Percentiles rank a stretch among this genome's conserved stretches.
Evolutionary conservation across 2,797 vertebrate species (phyloP).

Genomic region (Rhabdophis nuchalis): DNA sequence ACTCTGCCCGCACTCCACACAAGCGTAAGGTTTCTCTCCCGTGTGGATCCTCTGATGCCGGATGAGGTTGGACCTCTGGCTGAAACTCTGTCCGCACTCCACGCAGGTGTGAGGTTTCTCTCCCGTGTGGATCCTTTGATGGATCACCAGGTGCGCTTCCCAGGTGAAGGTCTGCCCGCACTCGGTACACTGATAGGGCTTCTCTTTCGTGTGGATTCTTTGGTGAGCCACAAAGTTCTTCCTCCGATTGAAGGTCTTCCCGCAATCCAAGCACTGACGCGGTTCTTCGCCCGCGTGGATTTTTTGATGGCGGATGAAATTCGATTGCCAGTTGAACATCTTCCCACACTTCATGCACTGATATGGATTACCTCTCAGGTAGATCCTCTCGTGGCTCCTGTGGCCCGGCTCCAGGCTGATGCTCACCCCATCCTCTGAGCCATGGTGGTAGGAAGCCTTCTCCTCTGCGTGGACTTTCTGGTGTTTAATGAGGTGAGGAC

Average conservation of each 20-base stretch:
- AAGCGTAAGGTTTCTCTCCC: constrained; percentile 3
- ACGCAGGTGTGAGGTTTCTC: constrained; percentile 12
- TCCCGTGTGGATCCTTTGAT: constrained; percentile 23
- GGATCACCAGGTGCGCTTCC: constrained; percentile 1
- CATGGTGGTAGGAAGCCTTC: constrained; percentile 67
- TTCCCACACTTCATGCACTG: constrained; percentile 55
- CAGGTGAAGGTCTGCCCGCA: neutral
- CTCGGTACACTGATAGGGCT: neutral
- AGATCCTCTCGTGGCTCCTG: constrained; percentile 69
- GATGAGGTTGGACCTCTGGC: constrained; percentile 19
- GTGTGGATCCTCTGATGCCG: constrained; percentile 21
- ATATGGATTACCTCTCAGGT: constrained; percentile 67
- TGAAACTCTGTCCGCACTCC: constrained; percentile 17
- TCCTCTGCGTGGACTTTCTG: constrained; percentile 20
- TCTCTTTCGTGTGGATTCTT: constrained; percentile 35
- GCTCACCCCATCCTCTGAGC: constrained; percentile 67
- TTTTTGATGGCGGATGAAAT: constrained; percentile 58
- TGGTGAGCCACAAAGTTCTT: constrained; percentile 30
- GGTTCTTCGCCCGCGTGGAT: constrained; percentile 49
- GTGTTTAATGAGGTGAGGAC: constrained; percentile 24
- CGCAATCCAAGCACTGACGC: constrained; percentile 37
- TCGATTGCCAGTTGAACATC: constrained; percentile 56
- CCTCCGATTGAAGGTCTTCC: constrained; percentile 46
- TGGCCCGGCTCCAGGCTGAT: constrained; percentile 50
- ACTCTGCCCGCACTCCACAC: constrained; percentile 3